Percentiles rank a stretch among this genome's conserved stretches.
Conservation (phyloP, 1,140 invertebrate genomes). For the Fragariocoptes setiger region DNA sequence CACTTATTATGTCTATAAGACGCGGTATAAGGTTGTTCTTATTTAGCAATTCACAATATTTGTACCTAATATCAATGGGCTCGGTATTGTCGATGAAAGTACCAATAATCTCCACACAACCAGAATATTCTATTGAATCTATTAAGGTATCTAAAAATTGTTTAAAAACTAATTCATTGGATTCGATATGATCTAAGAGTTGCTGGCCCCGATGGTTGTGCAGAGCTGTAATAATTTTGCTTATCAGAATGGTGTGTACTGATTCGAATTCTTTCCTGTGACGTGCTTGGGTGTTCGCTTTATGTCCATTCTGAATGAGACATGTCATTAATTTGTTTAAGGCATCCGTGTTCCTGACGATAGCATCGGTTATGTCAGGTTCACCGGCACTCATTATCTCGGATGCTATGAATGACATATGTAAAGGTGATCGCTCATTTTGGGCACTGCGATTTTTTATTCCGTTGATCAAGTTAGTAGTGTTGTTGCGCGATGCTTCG, state of each 20-base stretch:
- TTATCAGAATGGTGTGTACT: background rate
- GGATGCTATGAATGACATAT: background rate
- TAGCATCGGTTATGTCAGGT: background rate
- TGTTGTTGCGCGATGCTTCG: too few species aligned
- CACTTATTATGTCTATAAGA: slow-evolving; percentile 6
- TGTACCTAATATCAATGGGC: background rate
- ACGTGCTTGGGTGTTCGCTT: too few species aligned
- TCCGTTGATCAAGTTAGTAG: too few species aligned
- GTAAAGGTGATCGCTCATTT: background rate
- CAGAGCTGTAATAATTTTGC: background rate
- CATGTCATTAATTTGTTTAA: background rate
- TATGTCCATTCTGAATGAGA: background rate
- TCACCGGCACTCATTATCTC: background rate
- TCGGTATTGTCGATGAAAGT: background rate
- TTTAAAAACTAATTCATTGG: background rate
- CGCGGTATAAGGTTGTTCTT: slow-evolving; percentile 3
- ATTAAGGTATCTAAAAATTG: background rate
- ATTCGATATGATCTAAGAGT: background rate
- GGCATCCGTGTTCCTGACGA: background rate
- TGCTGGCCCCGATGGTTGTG: background rate
- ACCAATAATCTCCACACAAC: background rate
- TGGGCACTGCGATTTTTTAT: too few species aligned
- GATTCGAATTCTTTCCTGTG: background rate
- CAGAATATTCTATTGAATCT: background rate
- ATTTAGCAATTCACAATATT: background rate